Conservation (phyloP, 23 tunicate species). For the Oikopleura vanhoeffeni region DNA sequence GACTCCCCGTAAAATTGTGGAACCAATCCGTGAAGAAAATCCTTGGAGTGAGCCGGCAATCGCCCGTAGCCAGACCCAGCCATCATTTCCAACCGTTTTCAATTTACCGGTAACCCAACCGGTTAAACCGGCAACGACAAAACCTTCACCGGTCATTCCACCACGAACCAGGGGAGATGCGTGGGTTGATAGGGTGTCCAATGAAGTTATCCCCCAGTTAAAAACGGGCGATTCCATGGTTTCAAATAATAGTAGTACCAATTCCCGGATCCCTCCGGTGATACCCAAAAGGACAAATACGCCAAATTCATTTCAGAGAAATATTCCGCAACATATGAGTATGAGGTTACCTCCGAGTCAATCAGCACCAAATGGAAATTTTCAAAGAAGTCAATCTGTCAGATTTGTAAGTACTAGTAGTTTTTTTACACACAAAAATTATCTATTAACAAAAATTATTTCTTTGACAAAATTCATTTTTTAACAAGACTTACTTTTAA, state of each 20-base stretch:
- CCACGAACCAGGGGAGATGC: background rate
- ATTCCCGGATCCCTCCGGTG: background rate
- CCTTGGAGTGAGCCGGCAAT: background rate
- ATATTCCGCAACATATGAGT: background rate
- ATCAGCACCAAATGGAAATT: background rate
- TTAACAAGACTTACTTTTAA: too few relatives aligned
- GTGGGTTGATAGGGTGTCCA: background rate
- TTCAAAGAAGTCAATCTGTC: slow-evolving; percentile 2
- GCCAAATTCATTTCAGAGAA: background rate
- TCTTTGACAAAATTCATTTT: too few relatives aligned
- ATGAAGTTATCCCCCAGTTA: background rate
- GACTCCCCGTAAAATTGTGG: background rate
- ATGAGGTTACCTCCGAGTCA: background rate
- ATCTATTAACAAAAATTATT: too few relatives aligned
- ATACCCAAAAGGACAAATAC: background rate
- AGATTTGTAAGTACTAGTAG: background rate
- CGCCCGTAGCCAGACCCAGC: background rate
- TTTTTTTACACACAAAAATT: too few relatives aligned
- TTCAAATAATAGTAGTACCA: background rate
- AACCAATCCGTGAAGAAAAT: background rate
- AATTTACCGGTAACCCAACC: background rate
- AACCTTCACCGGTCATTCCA: background rate
- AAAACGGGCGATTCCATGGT: background rate
- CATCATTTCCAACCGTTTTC: background rate
- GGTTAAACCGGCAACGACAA: background rate